Base-by-base conservation (phyloP, 2,797 vertebrate species). In the Hemitrygon akajei region DNA sequence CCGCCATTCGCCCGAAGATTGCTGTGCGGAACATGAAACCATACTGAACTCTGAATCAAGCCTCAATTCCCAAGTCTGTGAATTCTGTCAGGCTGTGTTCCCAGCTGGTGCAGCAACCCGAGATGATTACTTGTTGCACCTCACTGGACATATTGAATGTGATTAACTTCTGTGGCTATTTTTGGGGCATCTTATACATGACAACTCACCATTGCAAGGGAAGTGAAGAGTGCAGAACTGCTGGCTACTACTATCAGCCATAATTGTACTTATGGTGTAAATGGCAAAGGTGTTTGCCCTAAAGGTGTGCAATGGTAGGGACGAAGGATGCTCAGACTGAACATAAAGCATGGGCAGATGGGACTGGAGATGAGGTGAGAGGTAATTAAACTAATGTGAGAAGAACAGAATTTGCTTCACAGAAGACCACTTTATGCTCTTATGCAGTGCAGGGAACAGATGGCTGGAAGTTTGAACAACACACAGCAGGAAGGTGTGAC, bases 21-120 rank as follows among this genome's bases (percentile, higher is more conserved):
- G 95, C 30, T 0, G 94, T 1, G 76, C 94, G 0, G 94, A 94
- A 73, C 79, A 94, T 7, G 75, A 94, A 0, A 76, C 94, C 0
- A 94, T 94, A 18, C 75, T 96, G 11, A 0, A 96, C 95, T 96
- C 97, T 0, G 96, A 96, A 0, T 94, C 95, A 5, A 95, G 95
- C 0, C 95, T 97, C 77, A 96, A 97, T 93, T 97, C 97, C 58
- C 95, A 96, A 0, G 94, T 96, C 91, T 97, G 97, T 22, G 97
- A 97, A 14, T 97, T 98, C 94, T 98, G 97, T 95, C 96, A 96
- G 60, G 97, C 97, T 0, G 94, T 97, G 71, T 97, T 97, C 94
- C 97, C 97, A 0, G 95, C 95, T 58, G 95, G 96, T 0, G 94
- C 97, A 0, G 96, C 95, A 11, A 98, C 97, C 77, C 95, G 94